Evolutionary conservation across 1,140 invertebrate species (phyloP).

Genomic region (Uloborus diversus): DNA sequence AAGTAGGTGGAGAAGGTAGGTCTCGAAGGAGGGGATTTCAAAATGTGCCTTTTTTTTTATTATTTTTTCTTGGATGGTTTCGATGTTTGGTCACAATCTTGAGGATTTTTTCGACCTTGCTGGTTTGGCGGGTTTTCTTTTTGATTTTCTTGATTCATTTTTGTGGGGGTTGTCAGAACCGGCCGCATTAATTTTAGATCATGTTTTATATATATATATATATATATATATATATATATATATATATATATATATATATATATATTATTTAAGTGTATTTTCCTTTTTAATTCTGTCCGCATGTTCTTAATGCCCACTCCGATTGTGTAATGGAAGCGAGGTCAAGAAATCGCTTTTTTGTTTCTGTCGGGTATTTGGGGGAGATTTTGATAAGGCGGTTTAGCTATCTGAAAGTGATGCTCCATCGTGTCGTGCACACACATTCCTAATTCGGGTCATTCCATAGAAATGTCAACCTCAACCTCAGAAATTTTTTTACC

Average conservation of each 20-base stretch:
- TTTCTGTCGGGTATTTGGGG: background rate
- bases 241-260: too few species aligned
- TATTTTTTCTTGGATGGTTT: background rate
- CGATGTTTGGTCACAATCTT: background rate
- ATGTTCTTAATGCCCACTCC: background rate
- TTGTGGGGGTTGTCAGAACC: conserved; percentile 14
- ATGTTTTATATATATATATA: background rate
- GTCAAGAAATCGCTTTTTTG: background rate
- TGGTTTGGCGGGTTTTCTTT: conserved; percentile 14
- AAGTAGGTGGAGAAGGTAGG: conserved; percentile 16
- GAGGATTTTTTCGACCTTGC: background rate
- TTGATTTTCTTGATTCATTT: background rate
- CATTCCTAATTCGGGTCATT: too few species aligned
- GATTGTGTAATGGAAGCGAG: background rate
- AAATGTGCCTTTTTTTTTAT: background rate
- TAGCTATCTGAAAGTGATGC: too few species aligned
- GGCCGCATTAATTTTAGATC: background rate
- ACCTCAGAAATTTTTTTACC: too few species aligned
- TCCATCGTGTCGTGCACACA: too few species aligned
- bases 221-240: too few species aligned
- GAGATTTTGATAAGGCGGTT: too few species aligned
- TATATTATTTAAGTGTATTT: too few species aligned
- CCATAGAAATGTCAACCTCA: too few species aligned
- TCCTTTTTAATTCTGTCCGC: too few species aligned
- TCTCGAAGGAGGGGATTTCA: background rate